Evolutionary conservation across 2,113 vertebrate species (phyloP), one percentile per base, ranked within the genome.

Genomic region (Amphiprion percula): DNA sequence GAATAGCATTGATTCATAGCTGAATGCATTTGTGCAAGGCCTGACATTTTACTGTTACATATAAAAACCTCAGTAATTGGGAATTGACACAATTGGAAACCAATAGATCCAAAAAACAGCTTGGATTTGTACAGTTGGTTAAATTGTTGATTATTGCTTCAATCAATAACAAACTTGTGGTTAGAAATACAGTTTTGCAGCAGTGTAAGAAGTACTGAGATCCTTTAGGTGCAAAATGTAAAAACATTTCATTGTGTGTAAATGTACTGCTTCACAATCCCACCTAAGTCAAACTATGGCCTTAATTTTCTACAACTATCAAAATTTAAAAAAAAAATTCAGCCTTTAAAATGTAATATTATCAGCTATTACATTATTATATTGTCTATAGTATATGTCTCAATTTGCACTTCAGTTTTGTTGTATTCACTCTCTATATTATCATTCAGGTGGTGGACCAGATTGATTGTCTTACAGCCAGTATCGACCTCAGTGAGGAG

Each of bases 401-500:
- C 33, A 37, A 37, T 7, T 37, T 37, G 33, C 9, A 14, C 41
- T 44, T 12, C 41, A 15, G 41, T 44, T 44, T 15, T 2, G 41
- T 37, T 37, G 19, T 66, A 77, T 66, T 12, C 21, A 80, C 46
- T 55, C 12, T 80, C 37, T 83, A 44, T 68, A 39, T 87, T 90
- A 54, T 92, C 71, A 58, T 86, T 83, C 87, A 95, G 95, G 94
- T 95, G 75, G 93, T 95, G 24, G 71, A 95, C 56, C 93, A 95
- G 87, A 95, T 95, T 24, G 94, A 95, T 82, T 82, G 90, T 50
- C 91, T 95, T 65, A 95, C 95, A 24, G 93, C 93, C 23, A 88
- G 73, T 54, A 93, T 95, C 21, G 90, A 94, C 89, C 87, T 95
- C 21, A 69, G 50, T 4, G 88, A 90, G 33, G 89, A 88, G 49